Base-by-base conservation (phyloP, 2,797 vertebrate genomes). In the Hafferia zeledoni region DNA sequence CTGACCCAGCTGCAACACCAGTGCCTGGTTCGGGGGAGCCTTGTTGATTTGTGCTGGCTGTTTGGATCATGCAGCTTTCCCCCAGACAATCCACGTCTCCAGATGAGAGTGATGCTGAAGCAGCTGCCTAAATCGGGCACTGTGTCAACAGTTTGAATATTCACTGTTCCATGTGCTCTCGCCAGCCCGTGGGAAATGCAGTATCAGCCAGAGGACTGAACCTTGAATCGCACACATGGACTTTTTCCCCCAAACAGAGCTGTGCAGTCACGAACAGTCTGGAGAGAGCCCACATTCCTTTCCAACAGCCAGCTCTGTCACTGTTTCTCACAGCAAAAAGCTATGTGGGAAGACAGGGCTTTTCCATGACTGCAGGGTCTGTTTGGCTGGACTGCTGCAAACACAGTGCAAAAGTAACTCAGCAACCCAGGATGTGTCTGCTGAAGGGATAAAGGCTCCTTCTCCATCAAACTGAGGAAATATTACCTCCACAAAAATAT, bases 131-230 rank as follows among this genome's bases (percentile, higher is more conserved):
- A 80, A 86, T 79, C 4, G 5, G 75, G 86, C 86, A 44, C 78
- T 75, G 64, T 71, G 89, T 94, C 92, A 91, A 33, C 71, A 86
- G 39, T 71, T 87, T 72, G 41, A 95, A 91, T 50, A 88, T 88
- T 55, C 71, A 75, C 69, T 77, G 35, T 9, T 91, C 78, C 31
- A 5, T 22, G 13, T 41, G 84, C 19, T 67, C 83, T 70, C 57
- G 15, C 24, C 71, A 65, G 69, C 75, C 35, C 2, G 0, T 47
- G 87, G 87, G 71, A 89, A 80, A 87, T 1, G 49, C 52, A 27
- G 1, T 20, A 53, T 25, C 55, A 60, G 70, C 63, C 49, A 18
- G 35, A 82, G 63, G 44, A 67, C 41, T 83, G 67, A 89, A 74
- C 49, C 63, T 87, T 49, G 37, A 64, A 27, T 16, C 56, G 41